Conservation (phyloP, 2,797 vertebrate species). For the Trematomus bernacchii region DNA sequence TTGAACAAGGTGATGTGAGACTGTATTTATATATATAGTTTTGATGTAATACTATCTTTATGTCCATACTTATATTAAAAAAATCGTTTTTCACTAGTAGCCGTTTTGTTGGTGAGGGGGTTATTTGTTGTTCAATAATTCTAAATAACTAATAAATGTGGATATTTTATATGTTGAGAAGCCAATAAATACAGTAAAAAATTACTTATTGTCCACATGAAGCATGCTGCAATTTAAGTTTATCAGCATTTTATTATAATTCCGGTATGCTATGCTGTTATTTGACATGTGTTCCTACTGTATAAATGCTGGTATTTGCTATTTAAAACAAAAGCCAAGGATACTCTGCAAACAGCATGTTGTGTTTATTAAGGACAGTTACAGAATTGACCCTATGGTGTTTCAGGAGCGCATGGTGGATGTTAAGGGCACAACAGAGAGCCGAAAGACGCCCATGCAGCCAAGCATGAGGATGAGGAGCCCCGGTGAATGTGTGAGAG, state of each 20-base stretch:
- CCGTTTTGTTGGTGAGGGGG: too few species aligned
- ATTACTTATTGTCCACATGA: not conserved
- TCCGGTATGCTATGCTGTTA: not conserved
- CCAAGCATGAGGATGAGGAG: slow-evolving; percentile 8
- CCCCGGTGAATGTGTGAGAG: not conserved
- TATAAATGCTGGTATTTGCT: not conserved
- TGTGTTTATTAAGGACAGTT: too few species aligned
- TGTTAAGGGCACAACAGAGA: slow-evolving; percentile 2
- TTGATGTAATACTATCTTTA: too few species aligned
- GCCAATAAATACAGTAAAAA: too few species aligned
- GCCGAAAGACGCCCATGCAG: slow-evolving; percentile 4
- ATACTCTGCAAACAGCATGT: not conserved
- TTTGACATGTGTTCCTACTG: not conserved
- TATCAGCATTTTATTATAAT: not conserved
- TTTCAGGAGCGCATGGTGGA: slow-evolving; percentile 38
- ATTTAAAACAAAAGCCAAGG: not conserved
- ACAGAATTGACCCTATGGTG: not conserved
- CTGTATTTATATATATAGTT: too few species aligned
- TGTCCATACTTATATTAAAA: too few species aligned
- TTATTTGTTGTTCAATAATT: too few species aligned
- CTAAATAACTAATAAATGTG: too few species aligned
- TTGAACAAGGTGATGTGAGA: too few species aligned
- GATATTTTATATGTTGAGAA: too few species aligned
- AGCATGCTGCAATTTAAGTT: not conserved
- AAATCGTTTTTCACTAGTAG: too few species aligned